These are phyloP conservation scores for Darevskia mixta DNA, from an alignment of 2,797 vertebrate genomes.

Conservation along the genomic window DNA sequence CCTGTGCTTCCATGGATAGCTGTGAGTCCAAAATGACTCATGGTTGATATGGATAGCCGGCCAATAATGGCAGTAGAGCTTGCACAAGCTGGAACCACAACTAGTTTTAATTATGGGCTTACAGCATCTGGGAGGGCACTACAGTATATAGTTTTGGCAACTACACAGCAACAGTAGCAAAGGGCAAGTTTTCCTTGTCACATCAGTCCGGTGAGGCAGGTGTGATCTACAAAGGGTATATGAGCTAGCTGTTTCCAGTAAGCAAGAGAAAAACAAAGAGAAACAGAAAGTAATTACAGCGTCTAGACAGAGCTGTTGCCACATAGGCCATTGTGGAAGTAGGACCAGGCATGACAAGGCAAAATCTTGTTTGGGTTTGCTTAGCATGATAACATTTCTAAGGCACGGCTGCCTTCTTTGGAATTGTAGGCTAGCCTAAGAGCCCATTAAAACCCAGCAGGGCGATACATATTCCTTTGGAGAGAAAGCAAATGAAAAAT, in stretches of 20 bases:
- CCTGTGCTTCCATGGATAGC: too few relatives aligned
- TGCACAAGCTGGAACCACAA: too few relatives aligned
- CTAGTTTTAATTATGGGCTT: too few relatives aligned
- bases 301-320: not conserved
- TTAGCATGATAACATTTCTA: not conserved
- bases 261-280: not conserved
- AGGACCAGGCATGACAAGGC: not conserved
- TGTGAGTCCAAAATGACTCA: too few relatives aligned
- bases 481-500: not conserved
- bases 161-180: not conserved
- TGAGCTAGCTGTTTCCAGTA: not conserved
- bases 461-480: not conserved
- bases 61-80: too few relatives aligned
- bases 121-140: too few relatives aligned
- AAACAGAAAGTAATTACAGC: not conserved
- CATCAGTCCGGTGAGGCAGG: not conserved
- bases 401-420: not conserved
- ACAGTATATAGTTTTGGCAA: too few relatives aligned
- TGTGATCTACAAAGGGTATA: not conserved
- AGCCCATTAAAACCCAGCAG: not conserved
- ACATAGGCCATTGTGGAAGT: not conserved
- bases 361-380: not conserved
- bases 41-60: too few relatives aligned
- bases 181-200: not conserved
- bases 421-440: not conserved